Evolutionary conservation across 2,113 vertebrate species (phyloP).

Genomic region (Strix aluco): DNA sequence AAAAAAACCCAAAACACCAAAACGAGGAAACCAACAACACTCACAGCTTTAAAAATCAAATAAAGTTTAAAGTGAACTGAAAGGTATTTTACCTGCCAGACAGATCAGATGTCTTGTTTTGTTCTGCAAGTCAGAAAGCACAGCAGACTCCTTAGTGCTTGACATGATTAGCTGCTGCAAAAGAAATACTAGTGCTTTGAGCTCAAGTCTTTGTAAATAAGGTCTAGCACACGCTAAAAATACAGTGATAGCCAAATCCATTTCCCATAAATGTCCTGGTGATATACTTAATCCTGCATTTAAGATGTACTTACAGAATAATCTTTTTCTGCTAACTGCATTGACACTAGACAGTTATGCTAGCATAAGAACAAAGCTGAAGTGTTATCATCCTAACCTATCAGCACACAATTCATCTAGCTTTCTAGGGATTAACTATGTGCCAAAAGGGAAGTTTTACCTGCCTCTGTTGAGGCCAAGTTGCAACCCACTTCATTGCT

Average conservation of each 20-base stretch:
- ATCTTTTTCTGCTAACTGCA: background rate
- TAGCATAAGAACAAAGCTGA: background rate
- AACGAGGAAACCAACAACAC: background rate
- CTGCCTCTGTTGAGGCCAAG: background rate
- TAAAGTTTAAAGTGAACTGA: background rate
- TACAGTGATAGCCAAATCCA: background rate
- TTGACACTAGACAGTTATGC: background rate
- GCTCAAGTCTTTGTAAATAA: background rate
- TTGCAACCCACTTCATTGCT: background rate
- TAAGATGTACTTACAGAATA: background rate
- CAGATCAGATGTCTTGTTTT: background rate
- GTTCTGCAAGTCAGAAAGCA: slow-evolving; percentile 14
- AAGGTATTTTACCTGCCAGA: background rate
- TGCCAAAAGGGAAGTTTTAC: background rate
- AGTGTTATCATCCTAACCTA: background rate
- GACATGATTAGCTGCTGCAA: background rate
- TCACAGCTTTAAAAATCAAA: slow-evolving; percentile 1
- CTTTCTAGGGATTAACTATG: background rate
- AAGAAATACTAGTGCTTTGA: background rate
- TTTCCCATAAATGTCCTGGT: background rate
- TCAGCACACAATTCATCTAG: background rate
- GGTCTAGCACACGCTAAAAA: background rate
- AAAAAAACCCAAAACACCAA: background rate
- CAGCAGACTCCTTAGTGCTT: background rate
- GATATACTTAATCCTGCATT: background rate